These are phyloP conservation scores for Calliphora vicina DNA, from an alignment of 1,140 invertebrate species.

Conservation along the genomic window DNA sequence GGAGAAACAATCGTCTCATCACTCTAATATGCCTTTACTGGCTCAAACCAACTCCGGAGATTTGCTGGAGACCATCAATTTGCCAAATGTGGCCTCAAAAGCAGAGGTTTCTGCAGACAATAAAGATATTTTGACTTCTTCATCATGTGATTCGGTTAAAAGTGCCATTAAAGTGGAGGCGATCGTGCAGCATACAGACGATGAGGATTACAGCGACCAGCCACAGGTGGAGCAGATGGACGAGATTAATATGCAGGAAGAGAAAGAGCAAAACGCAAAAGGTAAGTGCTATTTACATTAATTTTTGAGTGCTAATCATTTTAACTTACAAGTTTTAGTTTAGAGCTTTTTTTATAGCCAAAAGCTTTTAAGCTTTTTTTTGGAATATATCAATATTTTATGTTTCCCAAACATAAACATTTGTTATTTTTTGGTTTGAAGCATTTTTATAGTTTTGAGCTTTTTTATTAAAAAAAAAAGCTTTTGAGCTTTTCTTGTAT, in stretches of 20 bases:
- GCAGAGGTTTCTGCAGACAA: constrained; percentile 38
- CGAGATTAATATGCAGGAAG: neutral
- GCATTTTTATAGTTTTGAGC: no score
- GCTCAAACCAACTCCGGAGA: constrained; percentile 10
- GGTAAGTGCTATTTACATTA: constrained; percentile 21
- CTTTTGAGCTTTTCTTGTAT: no score
- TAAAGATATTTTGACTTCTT: constrained; percentile 56
- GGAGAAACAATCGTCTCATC: neutral
- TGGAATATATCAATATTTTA: no score
- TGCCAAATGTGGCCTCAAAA: constrained; percentile 49
- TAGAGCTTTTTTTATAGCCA: neutral
- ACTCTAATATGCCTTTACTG: neutral
- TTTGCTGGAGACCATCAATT: constrained; percentile 55
- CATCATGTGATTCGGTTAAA: constrained; percentile 58
- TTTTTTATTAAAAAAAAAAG: no score
- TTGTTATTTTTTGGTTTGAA: no score
- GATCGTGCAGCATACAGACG: constrained; percentile 5
- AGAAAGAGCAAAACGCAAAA: constrained; percentile 13
- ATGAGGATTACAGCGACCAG: constrained; percentile 11
- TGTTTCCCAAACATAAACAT: no score
- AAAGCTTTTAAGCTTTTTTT: no score
- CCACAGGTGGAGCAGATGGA: neutral
- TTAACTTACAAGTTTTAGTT: no score
- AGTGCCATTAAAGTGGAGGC: constrained; percentile 53
- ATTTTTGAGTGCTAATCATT: no score